Conservation (phyloP, 2,888 invertebrate species). For the Epinotia brunnichana region DNA sequence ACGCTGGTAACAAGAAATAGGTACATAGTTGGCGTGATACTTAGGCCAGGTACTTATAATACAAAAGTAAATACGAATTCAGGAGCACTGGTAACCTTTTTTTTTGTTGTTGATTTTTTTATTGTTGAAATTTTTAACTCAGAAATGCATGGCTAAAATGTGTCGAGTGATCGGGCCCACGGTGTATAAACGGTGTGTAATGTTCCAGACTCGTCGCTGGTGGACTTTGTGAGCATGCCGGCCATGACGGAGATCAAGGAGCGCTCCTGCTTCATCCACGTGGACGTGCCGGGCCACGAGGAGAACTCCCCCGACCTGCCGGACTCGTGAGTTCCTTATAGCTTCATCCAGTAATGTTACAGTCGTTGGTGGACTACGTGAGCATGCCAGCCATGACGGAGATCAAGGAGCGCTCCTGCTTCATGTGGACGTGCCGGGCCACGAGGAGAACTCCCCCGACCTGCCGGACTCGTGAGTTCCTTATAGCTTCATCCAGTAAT, state of each 20-base stretch:
- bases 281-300: constrained; percentile 93
- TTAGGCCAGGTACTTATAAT: too few relatives aligned
- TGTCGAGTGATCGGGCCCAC: too few relatives aligned
- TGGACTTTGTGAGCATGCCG: constrained; percentile 49
- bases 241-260: too few relatives aligned
- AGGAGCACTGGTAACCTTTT: too few relatives aligned
- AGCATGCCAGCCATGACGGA: constrained; percentile 92
- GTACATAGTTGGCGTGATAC: too few relatives aligned
- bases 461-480: constrained; percentile 88
- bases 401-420: constrained; percentile 92
- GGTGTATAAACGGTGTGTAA: neutral
- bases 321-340: constrained; percentile 86
- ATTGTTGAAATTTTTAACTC: too few relatives aligned
- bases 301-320: constrained; percentile 90
- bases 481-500: neutral
- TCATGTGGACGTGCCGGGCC: constrained; percentile 93
- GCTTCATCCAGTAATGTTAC: constrained; percentile 41
- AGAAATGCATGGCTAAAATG: too few relatives aligned
- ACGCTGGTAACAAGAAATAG: too few relatives aligned
- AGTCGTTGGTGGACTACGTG: constrained; percentile 93
- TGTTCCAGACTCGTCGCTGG: neutral
- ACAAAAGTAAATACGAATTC: too few relatives aligned
- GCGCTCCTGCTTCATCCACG: constrained; percentile 90
- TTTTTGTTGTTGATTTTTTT: too few relatives aligned
- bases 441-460: constrained; percentile 91